Evolutionary conservation across 2,888 invertebrate species (phyloP), one percentile per base, ranked within the genome.

Genomic region (Hetaerina titia): DNA sequence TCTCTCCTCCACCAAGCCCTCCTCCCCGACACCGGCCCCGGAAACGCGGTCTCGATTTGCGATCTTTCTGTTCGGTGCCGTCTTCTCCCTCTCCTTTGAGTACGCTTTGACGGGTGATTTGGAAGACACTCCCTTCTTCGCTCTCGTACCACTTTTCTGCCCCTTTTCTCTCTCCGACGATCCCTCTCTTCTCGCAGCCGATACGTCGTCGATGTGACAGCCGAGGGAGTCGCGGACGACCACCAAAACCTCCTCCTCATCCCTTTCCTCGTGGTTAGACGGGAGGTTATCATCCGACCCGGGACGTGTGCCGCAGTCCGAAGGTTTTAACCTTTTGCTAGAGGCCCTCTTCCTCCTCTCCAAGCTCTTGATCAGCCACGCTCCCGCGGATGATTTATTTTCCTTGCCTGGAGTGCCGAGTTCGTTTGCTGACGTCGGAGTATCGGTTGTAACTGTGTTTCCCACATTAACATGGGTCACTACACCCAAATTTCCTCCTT

Each of bases 31-130:
- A 9, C 69, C 69, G 4, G 22, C 11, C 81, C 81, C 81, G 81
- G 31, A 81, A 69, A n/a, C 19, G 69, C 25, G 25, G 15, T 90
- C 90, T 60, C 90, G 58, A 25, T 60, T 90, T 58, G 60, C 57
- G 60, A 58, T 90, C 92, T 57, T 92, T 15, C 31, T 92, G 69
- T 92, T 92, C 4, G 92, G 92, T 0, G 69, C 56, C 57, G 64
- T 64, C 92, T 92, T 92, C 69, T 92, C 92, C 56, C 17, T 74
- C 56, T 74, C 92, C 57, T 92, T 92, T 45, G 56, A 92, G 56
- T 92, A 74, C 5, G 15, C 81, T n/a, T 13, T 81, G 31, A 9
- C 13, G 25, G 13, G 31, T n/a, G 81, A 31, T n/a, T 81, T 81
- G 9, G 81, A 15, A 31, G 81, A 81, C 22, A 81, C 13, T n/a